Evolutionary conservation across 1,140 invertebrate genomes (phyloP), one percentile per base, ranked within the genome.

Genomic region (Drosophila ercepeae): DNA sequence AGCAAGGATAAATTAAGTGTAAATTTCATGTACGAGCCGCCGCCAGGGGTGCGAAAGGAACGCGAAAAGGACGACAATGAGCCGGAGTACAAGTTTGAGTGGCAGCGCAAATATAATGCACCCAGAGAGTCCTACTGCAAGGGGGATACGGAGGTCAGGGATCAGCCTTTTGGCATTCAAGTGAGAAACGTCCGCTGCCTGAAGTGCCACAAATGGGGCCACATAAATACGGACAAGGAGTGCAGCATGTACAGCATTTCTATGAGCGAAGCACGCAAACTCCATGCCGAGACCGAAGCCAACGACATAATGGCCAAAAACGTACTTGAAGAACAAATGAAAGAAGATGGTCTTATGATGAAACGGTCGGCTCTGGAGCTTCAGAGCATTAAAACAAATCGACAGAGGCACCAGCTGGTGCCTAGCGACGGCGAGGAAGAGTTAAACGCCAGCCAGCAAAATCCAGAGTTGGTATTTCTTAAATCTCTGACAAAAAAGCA

Each of bases 21-120:
- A 0, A 99, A 98, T 92, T 99, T 99, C 90, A 98, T 99, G 97
- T 99, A 99, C 92, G 98, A 99, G 92, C 97, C 98, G n/a, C 99
- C 99, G 59, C 98, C 98, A 25, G 99, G 98, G 41, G 96, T 97
- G 8, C 97, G 97, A 83, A 97, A 97, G 90, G 96, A 97, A 91
- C 92, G 95, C 41, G 96, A 98, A 92, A 96, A 97, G 89, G 96
- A 97, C 92, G 97, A 98, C 64, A 96, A 97, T 86, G 98, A 99
- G 91, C 97, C 97, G 19, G 98, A 99, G 89, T 99, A 97, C 78
- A 99, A 99, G 92, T 99, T 99, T 93, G 99, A 99, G 91, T 99
- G 98, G 98, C 98, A 99, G 92, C 93, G 98, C 45, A 99, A 99
- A 92, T 99, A 98, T 83, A 99, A 99, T 93, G 99, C 98, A 9